phyloP scores from a whole-genome alignment of 2,888 invertebrate species.

The Apamea crenata region DNA sequence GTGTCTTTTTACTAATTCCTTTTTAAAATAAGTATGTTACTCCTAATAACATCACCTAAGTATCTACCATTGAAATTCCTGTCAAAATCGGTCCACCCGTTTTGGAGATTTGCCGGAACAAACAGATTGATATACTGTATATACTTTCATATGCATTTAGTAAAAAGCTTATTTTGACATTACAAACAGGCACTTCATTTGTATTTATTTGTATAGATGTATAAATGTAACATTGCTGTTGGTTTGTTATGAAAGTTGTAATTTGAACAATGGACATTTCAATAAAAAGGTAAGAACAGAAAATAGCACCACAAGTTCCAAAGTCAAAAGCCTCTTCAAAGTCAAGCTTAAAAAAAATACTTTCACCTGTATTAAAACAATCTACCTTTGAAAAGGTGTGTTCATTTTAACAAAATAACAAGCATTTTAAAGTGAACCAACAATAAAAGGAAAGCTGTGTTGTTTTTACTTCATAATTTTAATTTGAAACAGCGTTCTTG shows the following conservation, averaged over 20 bases:
- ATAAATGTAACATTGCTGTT: not conserved
- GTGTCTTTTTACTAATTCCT: not conserved
- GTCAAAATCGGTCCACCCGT: not conserved
- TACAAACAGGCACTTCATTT: not conserved
- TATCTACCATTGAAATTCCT: not conserved
- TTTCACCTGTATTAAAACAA: not conserved
- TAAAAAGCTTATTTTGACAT: not conserved
- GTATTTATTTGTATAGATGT: not conserved
- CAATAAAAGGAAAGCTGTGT: conserved; percentile 8
- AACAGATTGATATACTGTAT: not conserved
- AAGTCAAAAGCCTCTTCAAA: not conserved
- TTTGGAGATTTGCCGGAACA: not conserved
- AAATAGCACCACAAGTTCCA: not conserved
- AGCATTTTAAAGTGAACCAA: conserved; percentile 11
- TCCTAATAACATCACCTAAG: not conserved
- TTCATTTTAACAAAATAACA: not conserved
- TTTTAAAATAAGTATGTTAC: not conserved
- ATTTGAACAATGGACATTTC: not conserved
- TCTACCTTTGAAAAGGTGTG: not conserved
- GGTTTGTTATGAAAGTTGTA: not conserved
- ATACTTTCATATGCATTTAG: not conserved
- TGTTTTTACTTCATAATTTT: conserved; percentile 31
- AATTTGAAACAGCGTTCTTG: conserved; percentile 38
- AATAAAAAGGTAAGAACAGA: not conserved
- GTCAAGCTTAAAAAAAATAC: not conserved